These are phyloP conservation scores for Numida meleagris DNA, from an alignment of 2,113 vertebrate genomes.

Conservation along the genomic window DNA sequence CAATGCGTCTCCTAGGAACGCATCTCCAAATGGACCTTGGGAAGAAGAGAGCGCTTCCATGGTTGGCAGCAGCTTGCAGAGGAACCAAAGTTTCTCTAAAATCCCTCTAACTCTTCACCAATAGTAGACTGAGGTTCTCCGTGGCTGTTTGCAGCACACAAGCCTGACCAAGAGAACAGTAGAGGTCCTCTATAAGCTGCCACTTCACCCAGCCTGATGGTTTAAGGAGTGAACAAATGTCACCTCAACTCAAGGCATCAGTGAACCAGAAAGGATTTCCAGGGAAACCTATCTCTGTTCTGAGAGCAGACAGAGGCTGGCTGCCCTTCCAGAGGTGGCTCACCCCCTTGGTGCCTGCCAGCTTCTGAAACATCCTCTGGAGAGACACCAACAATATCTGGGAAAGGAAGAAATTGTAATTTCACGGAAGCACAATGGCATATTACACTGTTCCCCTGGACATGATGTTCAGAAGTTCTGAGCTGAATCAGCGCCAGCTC, in stretches of 20 bases:
- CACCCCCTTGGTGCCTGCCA: neutral
- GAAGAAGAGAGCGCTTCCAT: neutral
- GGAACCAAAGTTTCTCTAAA: neutral
- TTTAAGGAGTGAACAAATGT: accelerated
- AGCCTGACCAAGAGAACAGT: neutral
- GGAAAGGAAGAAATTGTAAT: neutral
- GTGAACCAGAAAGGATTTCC: neutral
- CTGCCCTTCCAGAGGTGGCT: neutral
- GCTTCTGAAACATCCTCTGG: neutral
- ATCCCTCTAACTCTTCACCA: neutral
- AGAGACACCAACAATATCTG: neutral
- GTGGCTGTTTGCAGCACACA: neutral
- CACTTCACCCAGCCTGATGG: accelerated
- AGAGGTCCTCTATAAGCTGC: neutral
- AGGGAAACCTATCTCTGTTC: neutral
- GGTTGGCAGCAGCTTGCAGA: neutral
- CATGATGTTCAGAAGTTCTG: neutral
- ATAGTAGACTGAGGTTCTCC: accelerated
- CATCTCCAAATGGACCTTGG: neutral
- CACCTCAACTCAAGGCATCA: neutral
- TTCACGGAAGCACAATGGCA: neutral
- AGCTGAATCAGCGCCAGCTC: neutral
- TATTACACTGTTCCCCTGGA: too few relatives aligned
- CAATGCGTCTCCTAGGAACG: neutral
- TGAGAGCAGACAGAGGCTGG: neutral